phyloP scores from a whole-genome alignment of 2,888 invertebrate genomes.

The Sclerodermus sp. region DNA sequence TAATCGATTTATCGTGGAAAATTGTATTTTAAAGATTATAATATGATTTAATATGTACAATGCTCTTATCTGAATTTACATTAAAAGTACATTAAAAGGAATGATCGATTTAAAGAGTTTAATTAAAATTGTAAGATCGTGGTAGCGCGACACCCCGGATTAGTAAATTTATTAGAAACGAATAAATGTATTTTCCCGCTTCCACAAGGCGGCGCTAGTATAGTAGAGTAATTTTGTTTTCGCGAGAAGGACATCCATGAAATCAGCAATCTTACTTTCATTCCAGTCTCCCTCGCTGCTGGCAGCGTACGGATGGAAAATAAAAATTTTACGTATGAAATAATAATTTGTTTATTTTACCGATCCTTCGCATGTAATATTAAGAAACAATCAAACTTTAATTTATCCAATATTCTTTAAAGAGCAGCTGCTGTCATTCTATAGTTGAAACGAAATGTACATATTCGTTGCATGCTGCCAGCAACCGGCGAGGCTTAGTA shows the following conservation, averaged over 20 bases:
- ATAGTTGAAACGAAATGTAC: conserved; percentile 13
- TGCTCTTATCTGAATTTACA: too few species aligned
- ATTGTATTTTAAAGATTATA: too few species aligned
- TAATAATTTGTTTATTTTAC: conserved; percentile 9
- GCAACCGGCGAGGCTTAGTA: conserved; percentile 17
- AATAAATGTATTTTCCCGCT: conserved; percentile 18
- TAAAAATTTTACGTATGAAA: conserved; percentile 19
- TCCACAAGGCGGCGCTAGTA: conserved; percentile 40
- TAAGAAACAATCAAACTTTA: too few species aligned
- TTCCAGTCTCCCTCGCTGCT: conserved; percentile 49
- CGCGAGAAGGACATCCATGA: conserved; percentile 32
- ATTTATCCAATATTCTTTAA: too few species aligned
- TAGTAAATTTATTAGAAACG: conserved; percentile 11
- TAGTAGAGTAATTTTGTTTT: conserved; percentile 34
- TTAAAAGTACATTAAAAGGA: too few species aligned
- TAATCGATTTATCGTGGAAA: too few species aligned
- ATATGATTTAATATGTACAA: too few species aligned
- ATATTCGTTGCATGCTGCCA: conserved; percentile 18
- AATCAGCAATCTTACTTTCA: conserved; percentile 24
- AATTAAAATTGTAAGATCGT: too few species aligned
- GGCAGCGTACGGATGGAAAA: conserved; percentile 45
- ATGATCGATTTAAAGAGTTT: too few species aligned
- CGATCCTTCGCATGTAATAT: conserved; percentile 4
- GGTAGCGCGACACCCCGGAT: too few species aligned
- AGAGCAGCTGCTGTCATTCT: conserved; percentile 15